These are phyloP conservation scores for Sturnus vulgaris DNA, from an alignment of 2,113 vertebrate species.

Conservation along the genomic window DNA sequence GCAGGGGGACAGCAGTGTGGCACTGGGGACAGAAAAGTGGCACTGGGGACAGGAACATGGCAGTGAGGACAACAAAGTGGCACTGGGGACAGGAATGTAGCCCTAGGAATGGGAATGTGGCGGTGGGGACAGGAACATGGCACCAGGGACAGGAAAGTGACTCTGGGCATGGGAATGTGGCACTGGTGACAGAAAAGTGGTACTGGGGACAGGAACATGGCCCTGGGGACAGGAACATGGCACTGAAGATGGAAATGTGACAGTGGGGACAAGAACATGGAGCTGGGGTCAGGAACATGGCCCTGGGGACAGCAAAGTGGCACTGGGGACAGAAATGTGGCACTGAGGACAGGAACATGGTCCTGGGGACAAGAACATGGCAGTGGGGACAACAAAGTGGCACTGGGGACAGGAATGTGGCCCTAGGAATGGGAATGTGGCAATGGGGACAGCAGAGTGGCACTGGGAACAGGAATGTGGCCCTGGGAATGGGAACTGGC, in stretches of 20 bases:
- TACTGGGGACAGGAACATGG: rapidly evolving
- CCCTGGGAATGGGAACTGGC: too few relatives aligned
- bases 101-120: rapidly evolving
- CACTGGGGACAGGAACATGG: rapidly evolving
- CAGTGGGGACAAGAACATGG: too few relatives aligned
- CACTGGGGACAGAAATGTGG: rapidly evolving
- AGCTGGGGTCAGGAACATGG: rapidly evolving
- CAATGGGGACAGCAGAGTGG: neutral
- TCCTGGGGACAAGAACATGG: too few relatives aligned
- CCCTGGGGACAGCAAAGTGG: rapidly evolving
- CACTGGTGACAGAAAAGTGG: rapidly evolving
- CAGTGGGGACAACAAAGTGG: too few relatives aligned
- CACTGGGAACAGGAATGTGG: too few relatives aligned
- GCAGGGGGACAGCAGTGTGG: rapidly evolving
- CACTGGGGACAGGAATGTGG: too few relatives aligned
- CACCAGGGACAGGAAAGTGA: rapidly evolving
- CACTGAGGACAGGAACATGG: rapidly evolving
- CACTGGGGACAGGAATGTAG: rapidly evolving
- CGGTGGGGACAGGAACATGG: too few relatives aligned
- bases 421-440: too few relatives aligned
- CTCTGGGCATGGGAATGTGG: rapidly evolving
- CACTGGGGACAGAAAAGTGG: rapidly evolving
- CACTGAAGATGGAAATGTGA: too few relatives aligned
- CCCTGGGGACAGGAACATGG: too few relatives aligned
- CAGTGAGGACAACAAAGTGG: too few relatives aligned